Evolutionary conservation across 2,113 vertebrate species (phyloP).

Genomic region (Acrocephalus kingi): DNA sequence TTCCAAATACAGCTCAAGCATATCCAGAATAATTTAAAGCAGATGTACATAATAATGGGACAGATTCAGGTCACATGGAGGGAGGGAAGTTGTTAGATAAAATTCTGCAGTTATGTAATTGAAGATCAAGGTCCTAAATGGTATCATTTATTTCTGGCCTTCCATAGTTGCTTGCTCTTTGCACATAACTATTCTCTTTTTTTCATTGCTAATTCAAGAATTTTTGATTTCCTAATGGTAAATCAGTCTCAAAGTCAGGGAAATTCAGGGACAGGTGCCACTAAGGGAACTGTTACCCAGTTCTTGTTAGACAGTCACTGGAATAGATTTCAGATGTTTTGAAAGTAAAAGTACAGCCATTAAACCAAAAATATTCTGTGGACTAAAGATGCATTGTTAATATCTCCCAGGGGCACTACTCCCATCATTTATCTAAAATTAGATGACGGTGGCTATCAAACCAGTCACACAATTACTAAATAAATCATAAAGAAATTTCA

Average conservation of each 20-base stretch:
- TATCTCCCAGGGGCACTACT: not conserved
- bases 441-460: not conserved
- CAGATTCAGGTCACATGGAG: not conserved
- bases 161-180: not conserved
- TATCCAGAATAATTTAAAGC: slow-evolving; percentile 13
- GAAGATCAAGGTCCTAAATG: not conserved
- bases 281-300: not conserved
- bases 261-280: not conserved
- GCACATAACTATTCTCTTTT: not conserved
- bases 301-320: not conserved
- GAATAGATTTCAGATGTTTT: not conserved
- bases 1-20: not conserved
- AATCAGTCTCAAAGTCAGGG: not conserved
- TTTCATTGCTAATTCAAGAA: not conserved
- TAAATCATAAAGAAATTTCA: not conserved
- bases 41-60: not conserved
- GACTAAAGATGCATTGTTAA: not conserved
- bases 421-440: not conserved
- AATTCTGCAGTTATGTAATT: not conserved
- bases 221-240: not conserved
- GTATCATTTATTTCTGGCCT: not conserved
- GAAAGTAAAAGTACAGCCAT: not conserved
- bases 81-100: not conserved
- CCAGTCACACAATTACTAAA: not conserved
- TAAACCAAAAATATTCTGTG: not conserved